A percentile compares a stretch with the other conserved stretches of the same genome.
Evolutionary conservation across 2,888 invertebrate genomes (phyloP).

Genomic region (Rhagonycha lutea): DNA sequence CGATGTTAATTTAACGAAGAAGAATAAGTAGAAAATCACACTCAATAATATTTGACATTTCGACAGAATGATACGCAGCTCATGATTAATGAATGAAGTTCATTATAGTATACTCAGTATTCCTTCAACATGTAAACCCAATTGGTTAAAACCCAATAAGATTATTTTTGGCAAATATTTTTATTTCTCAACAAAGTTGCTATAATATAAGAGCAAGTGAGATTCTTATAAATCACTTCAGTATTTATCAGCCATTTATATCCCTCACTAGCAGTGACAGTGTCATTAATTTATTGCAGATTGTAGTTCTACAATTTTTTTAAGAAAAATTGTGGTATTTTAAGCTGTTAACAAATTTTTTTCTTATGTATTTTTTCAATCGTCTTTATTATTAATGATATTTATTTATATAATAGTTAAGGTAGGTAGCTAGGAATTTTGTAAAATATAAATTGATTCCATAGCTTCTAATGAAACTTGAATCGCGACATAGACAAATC

Average conservation of each 20-base stretch:
- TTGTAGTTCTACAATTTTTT: not conserved
- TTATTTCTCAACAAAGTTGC: not conserved
- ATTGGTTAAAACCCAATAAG: not conserved
- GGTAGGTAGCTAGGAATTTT: not conserved
- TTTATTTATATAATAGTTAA: not conserved
- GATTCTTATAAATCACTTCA: not conserved
- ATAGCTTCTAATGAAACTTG: not conserved
- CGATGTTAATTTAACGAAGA: not conserved
- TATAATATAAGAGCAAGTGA: not conserved
- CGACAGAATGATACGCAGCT: not conserved
- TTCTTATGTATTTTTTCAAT: not conserved
- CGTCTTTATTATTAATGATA: not conserved
- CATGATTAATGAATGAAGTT: not conserved
- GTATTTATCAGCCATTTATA: not conserved
- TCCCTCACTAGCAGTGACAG: not conserved
- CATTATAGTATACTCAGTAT: not conserved
- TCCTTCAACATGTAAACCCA: not conserved
- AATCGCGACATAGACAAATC: too few species aligned
- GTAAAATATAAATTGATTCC: not conserved
- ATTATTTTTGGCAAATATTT: not conserved
- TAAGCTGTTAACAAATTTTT: not conserved
- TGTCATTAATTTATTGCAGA: not conserved
- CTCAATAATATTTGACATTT: not conserved
- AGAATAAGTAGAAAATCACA: not conserved
- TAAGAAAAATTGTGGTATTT: not conserved